Conservation (phyloP, 2,888 invertebrate genomes). For the Tineola bisselliella region DNA sequence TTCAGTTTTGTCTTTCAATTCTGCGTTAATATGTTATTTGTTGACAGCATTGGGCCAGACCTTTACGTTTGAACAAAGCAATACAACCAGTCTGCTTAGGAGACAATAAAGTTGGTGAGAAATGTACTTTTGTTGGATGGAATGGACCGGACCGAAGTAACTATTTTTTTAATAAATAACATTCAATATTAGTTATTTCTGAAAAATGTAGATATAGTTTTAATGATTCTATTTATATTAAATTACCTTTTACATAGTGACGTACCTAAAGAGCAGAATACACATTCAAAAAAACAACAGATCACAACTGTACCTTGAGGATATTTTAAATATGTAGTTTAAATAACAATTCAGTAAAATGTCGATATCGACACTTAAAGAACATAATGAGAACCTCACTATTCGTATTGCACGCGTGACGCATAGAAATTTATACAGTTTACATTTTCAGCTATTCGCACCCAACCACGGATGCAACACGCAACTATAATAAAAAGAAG, state of each 20-base stretch:
- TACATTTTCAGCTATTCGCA: conserved; percentile 27
- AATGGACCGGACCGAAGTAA: conserved; percentile 52
- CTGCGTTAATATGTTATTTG: neutral
- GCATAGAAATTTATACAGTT: too few species aligned
- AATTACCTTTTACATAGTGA: too few species aligned
- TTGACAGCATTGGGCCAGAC: conserved; percentile 47
- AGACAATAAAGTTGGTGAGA: conserved; percentile 30
- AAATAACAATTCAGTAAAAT: too few species aligned
- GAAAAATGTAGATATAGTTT: too few species aligned
- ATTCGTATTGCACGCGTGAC: neutral
- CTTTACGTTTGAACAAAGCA: conserved; percentile 32
- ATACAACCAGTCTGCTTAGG: conserved; percentile 48
- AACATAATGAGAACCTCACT: neutral
- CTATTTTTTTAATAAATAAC: neutral
- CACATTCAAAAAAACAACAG: too few species aligned
- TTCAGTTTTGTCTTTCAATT: conserved; percentile 6
- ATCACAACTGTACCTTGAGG: too few species aligned
- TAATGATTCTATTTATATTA: too few species aligned
- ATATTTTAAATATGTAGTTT: too few species aligned
- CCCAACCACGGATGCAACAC: conserved; percentile 35
- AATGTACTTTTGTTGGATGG: conserved; percentile 53
- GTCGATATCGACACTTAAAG: too few species aligned
- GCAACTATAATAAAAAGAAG: conserved; percentile 31
- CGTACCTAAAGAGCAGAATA: too few species aligned
- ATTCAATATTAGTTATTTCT: too few species aligned